phyloP scores from a whole-genome alignment of 1,140 invertebrate species.

The Brachionus manjavacas region DNA sequence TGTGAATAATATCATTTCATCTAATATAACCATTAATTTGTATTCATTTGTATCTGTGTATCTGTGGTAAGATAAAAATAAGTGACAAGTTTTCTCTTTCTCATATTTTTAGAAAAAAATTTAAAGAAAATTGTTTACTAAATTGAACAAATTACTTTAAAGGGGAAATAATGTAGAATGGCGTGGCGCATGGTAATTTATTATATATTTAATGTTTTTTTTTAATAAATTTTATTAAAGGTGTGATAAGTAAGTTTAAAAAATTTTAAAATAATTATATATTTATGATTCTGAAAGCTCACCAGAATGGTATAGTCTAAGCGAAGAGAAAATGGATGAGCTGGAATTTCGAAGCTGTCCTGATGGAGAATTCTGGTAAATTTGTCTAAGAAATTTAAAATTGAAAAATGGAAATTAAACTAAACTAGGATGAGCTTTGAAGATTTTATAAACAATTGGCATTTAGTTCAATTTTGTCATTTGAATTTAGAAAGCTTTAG shows the following conservation, averaged over 20 bases:
- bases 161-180: conserved; percentile 92
- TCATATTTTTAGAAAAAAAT: too few relatives aligned
- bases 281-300: not conserved
- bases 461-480: conserved; percentile 41
- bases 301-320: conserved; percentile 75
- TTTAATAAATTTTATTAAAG: not conserved
- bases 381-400: not conserved
- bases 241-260: conserved; percentile 19
- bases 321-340: conserved; percentile 77
- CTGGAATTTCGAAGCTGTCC: conserved; percentile 62
- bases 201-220: not conserved
- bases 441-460: conserved; percentile 31
- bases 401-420: not conserved
- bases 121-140: too few relatives aligned
- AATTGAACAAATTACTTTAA: not conserved
- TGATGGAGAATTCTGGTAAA: conserved; percentile 43
- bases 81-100: too few relatives aligned
- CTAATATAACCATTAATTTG: too few relatives aligned
- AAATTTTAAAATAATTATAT: not conserved
- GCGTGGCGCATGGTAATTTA: conserved; percentile 66
- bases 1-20: too few relatives aligned
- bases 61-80: too few relatives aligned
- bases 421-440: conserved; percentile 38
- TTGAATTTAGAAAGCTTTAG: conserved; percentile 29
- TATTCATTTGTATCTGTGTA: too few relatives aligned